Percentiles rank a stretch among this genome's conserved stretches.
phyloP scores from a whole-genome alignment of 2,113 vertebrate species.

The Cyprinus carpio region DNA sequence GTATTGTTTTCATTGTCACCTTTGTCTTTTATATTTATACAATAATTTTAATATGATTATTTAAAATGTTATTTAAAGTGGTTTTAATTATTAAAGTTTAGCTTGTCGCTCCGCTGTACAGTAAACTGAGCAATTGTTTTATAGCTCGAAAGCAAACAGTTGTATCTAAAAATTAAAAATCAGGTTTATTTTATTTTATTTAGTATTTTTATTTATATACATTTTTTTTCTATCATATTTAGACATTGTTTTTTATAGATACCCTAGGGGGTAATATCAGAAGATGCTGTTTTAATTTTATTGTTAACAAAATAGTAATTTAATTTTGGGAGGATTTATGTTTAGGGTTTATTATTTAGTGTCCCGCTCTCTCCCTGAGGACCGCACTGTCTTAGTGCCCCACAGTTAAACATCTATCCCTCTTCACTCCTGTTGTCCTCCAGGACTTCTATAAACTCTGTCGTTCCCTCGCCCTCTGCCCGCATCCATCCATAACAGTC shows the following conservation, averaged over 20 bases:
- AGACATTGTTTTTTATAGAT: not conserved
- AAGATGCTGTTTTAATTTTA: not conserved
- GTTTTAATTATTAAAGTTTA: no score
- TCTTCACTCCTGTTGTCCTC: not conserved
- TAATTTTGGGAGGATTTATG: not conserved
- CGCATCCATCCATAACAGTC: slow-evolving; percentile 12
- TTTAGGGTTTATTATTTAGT: not conserved
- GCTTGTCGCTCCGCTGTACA: no score
- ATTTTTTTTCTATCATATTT: not conserved
- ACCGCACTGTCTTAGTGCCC: not conserved
- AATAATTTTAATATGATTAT: no score
- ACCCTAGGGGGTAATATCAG: not conserved
- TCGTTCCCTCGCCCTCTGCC: not conserved
- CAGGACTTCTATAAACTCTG: not conserved
- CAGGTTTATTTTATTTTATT: no score
- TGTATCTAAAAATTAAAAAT: no score
- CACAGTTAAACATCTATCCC: not conserved
- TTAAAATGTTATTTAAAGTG: no score
- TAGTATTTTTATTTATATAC: no score
- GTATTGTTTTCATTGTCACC: no score
- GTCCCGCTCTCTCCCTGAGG: not conserved
- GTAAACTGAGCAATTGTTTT: no score
- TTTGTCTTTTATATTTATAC: no score
- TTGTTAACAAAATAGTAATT: not conserved
- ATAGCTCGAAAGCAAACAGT: no score